Evolutionary conservation across 53 echinoderm and acorn worm species (phyloP).

Genomic region (Pentamera pediparva): DNA sequence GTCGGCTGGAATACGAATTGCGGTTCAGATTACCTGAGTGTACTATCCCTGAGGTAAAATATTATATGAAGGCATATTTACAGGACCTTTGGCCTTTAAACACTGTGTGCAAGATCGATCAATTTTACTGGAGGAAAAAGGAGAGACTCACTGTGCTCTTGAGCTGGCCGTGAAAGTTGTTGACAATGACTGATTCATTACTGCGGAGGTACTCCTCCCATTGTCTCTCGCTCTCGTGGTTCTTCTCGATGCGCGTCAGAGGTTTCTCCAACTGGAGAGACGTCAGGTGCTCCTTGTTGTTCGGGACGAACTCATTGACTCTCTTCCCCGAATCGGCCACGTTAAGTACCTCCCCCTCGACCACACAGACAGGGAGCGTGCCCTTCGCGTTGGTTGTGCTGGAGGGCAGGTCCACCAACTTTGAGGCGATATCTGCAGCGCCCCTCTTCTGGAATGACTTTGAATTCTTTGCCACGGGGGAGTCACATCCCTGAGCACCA

Average conservation of each 20-base stretch:
- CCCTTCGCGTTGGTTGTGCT: slow-evolving; percentile 32
- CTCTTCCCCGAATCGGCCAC: slow-evolving; percentile 25
- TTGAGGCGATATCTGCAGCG: neutral
- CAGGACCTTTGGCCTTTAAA: too few relatives aligned
- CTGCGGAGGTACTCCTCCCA: slow-evolving; percentile 71
- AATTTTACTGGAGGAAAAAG: too few relatives aligned
- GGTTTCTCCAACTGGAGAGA: slow-evolving; percentile 30
- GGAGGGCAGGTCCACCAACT: slow-evolving; percentile 16
- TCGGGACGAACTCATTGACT: slow-evolving; percentile 14
- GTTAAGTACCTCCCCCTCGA: slow-evolving; percentile 28
- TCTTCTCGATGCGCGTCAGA: slow-evolving; percentile 17
- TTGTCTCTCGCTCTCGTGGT: slow-evolving; percentile 66
- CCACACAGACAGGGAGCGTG: slow-evolving; percentile 30
- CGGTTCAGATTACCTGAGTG: too few relatives aligned
- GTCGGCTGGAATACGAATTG: too few relatives aligned
- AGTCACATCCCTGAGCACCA: slow-evolving; percentile 20
- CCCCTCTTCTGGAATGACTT: slow-evolving; percentile 13
- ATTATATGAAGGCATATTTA: too few relatives aligned
- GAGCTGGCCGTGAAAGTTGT: slow-evolving; percentile 98
- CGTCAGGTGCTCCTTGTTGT: slow-evolving; percentile 46
- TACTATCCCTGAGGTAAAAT: too few relatives aligned
- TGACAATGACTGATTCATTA: slow-evolving; percentile 82
- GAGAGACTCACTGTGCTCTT: slow-evolving; percentile 83
- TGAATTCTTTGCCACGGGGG: slow-evolving; percentile 22
- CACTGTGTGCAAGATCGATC: neutral